Evolutionary conservation across 2,888 invertebrate species (phyloP), one percentile per base, ranked within the genome.

Genomic region (Dicyrtomina minuta): DNA sequence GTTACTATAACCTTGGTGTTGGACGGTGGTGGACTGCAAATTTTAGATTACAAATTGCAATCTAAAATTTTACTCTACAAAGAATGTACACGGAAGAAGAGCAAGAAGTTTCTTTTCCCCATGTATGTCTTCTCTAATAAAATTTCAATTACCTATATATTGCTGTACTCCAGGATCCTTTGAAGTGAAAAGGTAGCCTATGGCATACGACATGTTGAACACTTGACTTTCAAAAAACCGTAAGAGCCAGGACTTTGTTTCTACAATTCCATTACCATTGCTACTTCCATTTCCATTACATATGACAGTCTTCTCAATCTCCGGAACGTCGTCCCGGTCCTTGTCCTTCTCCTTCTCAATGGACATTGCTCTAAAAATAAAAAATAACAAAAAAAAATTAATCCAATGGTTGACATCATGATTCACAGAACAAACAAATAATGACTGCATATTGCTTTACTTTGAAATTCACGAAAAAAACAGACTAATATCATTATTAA

Each of bases 161-260:
- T 93, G 92, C 81, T 97, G 92, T 76, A 98, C 97, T 72, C 97
- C 98, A 46, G 95, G 93, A 82, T 99, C 98, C 84, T 98, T 97
- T 49, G 97, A 96, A 82, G 96, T 96, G 83, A 96, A 97, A 70
- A 99, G 86, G 85, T 99, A 99, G 81, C 94, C 93, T 81, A 99
- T 93, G 75, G 98, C 98, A 88, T 98, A 96, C 78, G 95, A 92
- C 88, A 98, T 96, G 83, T 97, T 96, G 84, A 99, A 96, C 79
- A 96, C 88, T 84, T 94, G 95, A 79, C 97, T 96, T 84, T 99
- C 96, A 82, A 99, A 95, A 80, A 99, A 87, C 80, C 99, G 85
- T 78, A 96, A 85, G 72, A 93, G 84, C 82, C 85, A 84, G 15
- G 85, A 84, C 46, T 76, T 78, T 12, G 73, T 70, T 51, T 76